A percentile compares a stretch with the other conserved stretches of the same genome.
Evolutionary conservation across 2,888 invertebrate genomes (phyloP).

Genomic region (Harmothoe impar): DNA sequence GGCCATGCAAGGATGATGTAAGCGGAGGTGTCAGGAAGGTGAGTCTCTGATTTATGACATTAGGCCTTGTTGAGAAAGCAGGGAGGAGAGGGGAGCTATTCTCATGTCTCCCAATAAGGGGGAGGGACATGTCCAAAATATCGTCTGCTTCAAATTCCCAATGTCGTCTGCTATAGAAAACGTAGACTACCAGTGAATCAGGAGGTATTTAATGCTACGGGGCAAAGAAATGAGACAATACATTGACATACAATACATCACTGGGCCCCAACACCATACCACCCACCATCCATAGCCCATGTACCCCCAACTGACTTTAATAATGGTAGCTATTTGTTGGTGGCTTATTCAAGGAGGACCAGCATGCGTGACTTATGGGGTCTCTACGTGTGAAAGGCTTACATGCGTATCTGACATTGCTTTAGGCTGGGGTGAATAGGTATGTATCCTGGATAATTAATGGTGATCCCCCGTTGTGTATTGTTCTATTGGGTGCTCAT

Average conservation of each 20-base stretch:
- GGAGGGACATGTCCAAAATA: too few species aligned
- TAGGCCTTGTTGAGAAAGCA: not conserved
- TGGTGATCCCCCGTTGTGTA: not conserved
- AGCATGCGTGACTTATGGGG: not conserved
- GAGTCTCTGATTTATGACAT: not conserved
- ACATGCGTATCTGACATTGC: constrained; percentile 29
- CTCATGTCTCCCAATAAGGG: too few species aligned
- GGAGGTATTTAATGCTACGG: not conserved
- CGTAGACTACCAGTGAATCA: not conserved
- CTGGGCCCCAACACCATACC: not conserved
- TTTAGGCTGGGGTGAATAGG: not conserved
- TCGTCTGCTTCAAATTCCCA: too few species aligned
- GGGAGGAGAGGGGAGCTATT: not conserved
- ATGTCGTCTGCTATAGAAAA: too few species aligned
- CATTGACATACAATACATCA: not conserved
- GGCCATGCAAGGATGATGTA: not conserved
- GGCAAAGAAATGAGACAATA: constrained; percentile 9
- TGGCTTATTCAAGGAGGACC: not conserved
- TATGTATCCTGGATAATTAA: not conserved
- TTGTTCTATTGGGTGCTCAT: not conserved
- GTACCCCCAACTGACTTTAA: constrained; percentile 4
- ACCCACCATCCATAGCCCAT: too few species aligned
- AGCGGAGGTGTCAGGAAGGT: not conserved
- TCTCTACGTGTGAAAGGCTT: not conserved
- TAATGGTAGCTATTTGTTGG: constrained; percentile 14